Percentiles rank a stretch among this genome's conserved stretches.
phyloP scores from a whole-genome alignment of 2,888 invertebrate genomes.

The Cybosia mesomella region DNA sequence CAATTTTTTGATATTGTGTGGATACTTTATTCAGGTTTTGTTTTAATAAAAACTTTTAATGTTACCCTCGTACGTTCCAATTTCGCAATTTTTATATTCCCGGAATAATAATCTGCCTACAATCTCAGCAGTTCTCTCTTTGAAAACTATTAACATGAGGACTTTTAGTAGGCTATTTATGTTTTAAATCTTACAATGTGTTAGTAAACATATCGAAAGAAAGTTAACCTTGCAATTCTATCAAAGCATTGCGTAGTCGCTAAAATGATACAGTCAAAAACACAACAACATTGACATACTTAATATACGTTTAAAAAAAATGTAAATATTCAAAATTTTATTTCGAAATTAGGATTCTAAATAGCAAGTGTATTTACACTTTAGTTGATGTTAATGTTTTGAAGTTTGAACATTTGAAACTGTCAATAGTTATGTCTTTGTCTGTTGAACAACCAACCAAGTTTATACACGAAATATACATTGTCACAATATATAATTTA shows the following conservation, averaged over 20 bases:
- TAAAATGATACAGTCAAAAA: conserved; percentile 9
- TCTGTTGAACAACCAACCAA: conserved; percentile 14
- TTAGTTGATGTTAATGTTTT: not conserved
- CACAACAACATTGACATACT: conserved; percentile 6
- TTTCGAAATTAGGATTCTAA: not conserved
- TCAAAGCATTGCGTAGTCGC: conserved; percentile 42
- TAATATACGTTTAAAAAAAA: conserved; percentile 4
- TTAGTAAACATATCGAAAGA: conserved; percentile 46
- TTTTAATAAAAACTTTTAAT: not conserved
- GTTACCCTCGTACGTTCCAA: not conserved
- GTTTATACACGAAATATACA: conserved; percentile 41
- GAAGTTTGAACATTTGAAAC: not conserved
- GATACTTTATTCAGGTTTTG: not conserved
- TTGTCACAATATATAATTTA: conserved; percentile 57
- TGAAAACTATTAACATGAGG: not conserved
- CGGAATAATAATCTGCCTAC: not conserved
- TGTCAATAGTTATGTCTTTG: conserved; percentile 10
- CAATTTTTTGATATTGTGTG: not conserved
- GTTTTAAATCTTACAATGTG: conserved; percentile 17
- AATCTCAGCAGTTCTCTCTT: not conserved
- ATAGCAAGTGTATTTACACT: not conserved
- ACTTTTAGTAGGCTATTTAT: not conserved
- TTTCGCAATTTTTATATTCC: not conserved
- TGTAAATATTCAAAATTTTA: conserved; percentile 3
- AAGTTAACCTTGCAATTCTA: conserved; percentile 33